Base-by-base conservation (phyloP, 2,797 vertebrate species). In the Novumbra hubbsi region DNA sequence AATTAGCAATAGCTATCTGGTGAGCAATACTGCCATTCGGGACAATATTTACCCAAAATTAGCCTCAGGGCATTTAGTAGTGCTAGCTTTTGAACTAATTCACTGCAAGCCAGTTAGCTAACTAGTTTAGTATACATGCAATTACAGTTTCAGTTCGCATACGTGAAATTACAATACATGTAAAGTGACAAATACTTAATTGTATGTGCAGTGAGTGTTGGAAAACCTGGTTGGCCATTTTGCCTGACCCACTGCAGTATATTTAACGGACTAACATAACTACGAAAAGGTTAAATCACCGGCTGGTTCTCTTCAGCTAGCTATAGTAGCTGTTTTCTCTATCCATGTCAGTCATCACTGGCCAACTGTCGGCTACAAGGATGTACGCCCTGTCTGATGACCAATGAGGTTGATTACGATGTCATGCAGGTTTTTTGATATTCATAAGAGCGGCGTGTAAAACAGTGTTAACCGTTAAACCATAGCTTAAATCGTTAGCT, bases 1-100 rank as follows among this genome's bases (percentile, higher is more conserved):
- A 63, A 17, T 19, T n/a, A 16, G 19, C 19, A 28, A 27, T 57
- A 79, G 83, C 74, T 82, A 84, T 71, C 76, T 78, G 84, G 11
- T 60, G 24, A 60, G 21, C 21, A 24, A 12, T 27, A 21, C 2
- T 24, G 8, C 4, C 55, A 21, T 57, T 21, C 55, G 21, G 55
- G 21, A 60, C 21, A 14, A 27, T 27, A 14, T 60, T 11, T 11
- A 60, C 2, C 41, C 41, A 57, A 21, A 21, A 57, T 57, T 24
- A 11, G 3, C 55, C 2, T 24, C n/a, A 5, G 5, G 21, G 19
- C 24, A 24, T 21, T 27, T 60, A 24, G 1, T 57, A 57, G 55
- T 11, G 21, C 14, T 55, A 21, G 19, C 19, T 55, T 38, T 3
- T 38, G 34, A 55, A 7, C 19, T 55, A 55, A 55, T 55, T 55